phyloP scores from a whole-genome alignment of 2,113 vertebrate genomes.

The Picathartes gymnocephalus region DNA sequence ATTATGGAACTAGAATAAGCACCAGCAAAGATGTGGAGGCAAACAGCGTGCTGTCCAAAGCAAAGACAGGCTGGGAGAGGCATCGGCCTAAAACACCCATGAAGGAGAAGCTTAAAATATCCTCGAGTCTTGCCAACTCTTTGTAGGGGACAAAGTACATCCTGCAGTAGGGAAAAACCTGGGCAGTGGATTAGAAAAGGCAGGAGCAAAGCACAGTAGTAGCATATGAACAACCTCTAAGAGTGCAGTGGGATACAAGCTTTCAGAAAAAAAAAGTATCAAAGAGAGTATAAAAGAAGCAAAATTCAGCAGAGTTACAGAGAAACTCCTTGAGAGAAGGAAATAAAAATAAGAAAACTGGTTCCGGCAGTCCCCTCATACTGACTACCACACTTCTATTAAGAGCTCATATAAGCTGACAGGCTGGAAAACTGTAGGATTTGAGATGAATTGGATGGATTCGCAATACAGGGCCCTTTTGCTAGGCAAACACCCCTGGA shows the following conservation, averaged over 20 bases:
- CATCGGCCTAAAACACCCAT: background rate
- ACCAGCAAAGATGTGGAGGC: background rate
- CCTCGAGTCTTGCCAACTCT: background rate
- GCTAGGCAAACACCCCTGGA: accelerated
- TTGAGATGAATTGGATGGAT: background rate
- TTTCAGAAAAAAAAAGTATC: background rate
- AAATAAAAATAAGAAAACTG: background rate
- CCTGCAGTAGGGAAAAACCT: background rate
- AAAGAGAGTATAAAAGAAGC: background rate
- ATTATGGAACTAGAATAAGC: background rate
- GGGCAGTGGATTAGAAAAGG: background rate
- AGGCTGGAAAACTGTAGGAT: background rate
- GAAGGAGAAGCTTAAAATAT: background rate
- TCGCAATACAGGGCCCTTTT: accelerated
- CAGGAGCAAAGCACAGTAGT: background rate
- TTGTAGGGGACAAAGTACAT: background rate
- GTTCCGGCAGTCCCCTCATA: background rate
- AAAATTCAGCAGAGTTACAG: background rate
- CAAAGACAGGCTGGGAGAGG: background rate
- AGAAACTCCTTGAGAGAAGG: background rate
- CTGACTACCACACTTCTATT: background rate
- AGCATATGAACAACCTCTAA: background rate
- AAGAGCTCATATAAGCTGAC: background rate
- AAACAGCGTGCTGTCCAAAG: background rate
- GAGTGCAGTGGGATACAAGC: background rate